A percentile compares a stretch with the other conserved stretches of the same genome.
phyloP scores from a whole-genome alignment of 2,113 vertebrate species.

The Dicentrarchus labrax region DNA sequence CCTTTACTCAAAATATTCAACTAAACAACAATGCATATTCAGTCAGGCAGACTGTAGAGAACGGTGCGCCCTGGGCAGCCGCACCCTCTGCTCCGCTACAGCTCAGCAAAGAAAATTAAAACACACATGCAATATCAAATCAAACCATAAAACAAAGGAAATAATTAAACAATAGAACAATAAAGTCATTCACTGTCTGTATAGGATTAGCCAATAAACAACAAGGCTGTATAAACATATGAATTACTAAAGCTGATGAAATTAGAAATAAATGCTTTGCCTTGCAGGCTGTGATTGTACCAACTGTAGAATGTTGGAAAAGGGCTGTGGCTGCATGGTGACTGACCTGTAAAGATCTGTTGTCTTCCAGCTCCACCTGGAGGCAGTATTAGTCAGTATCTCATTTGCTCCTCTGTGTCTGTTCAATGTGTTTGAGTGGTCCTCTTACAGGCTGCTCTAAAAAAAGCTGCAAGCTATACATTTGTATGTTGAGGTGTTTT shows the following conservation, averaged over 20 bases:
- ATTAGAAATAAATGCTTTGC: neutral
- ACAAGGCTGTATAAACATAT: neutral
- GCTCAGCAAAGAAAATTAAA: neutral
- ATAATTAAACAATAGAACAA: neutral
- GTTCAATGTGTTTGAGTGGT: neutral
- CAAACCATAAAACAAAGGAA: neutral
- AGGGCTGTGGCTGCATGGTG: neutral
- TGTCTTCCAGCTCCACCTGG: constrained; percentile 52
- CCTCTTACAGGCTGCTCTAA: neutral
- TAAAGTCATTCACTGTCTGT: no score
- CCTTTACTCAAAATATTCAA: no score
- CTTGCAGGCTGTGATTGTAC: neutral
- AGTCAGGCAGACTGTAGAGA: no score
- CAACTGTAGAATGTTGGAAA: neutral
- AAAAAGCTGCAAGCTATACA: no score
- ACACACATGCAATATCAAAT: constrained; percentile 2
- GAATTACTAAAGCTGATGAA: neutral
- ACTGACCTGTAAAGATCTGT: constrained; percentile 11
- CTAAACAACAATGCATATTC: no score
- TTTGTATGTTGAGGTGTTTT: neutral
- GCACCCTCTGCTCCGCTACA: no score
- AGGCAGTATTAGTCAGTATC: constrained; percentile 21
- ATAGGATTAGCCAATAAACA: neutral
- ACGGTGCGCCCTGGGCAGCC: no score
- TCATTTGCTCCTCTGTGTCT: neutral